phyloP scores from a whole-genome alignment of 1,140 invertebrate genomes.

The Steinernema feltiae region DNA sequence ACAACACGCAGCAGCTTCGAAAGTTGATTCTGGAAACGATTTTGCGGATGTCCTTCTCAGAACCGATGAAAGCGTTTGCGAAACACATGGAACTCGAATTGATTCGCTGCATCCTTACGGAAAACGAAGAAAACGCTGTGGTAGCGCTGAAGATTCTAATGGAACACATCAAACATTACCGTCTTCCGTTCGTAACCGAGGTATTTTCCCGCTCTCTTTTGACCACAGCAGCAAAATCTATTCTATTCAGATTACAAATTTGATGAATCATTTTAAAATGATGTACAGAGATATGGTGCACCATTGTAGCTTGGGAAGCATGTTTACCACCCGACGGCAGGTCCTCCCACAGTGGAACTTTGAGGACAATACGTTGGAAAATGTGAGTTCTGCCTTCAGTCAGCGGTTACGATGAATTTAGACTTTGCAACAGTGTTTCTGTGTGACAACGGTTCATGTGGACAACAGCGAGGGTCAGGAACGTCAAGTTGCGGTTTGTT shows the following conservation, averaged over 20 bases:
- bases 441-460: not conserved
- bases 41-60: conserved; percentile 13
- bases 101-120: conserved; percentile 20
- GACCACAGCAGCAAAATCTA: too few species aligned
- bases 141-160: conserved; percentile 27
- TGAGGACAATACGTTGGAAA: not conserved
- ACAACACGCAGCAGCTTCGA: conserved; percentile 28
- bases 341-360: conserved; percentile 2
- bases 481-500: not conserved
- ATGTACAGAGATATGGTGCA: conserved; percentile 21
- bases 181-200: conserved; percentile 17
- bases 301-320: not conserved
- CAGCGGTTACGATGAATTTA: too few species aligned
- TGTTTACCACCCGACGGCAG: not conserved
- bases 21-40: conserved; percentile 31
- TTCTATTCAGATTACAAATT: not conserved
- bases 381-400: not conserved
- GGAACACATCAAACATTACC: conserved; percentile 23
- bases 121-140: conserved; percentile 32
- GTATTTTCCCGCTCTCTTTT: not conserved
- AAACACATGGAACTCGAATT: conserved; percentile 21
- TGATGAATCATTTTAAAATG: conserved; percentile 15
- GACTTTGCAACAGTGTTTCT: conserved; percentile 2
- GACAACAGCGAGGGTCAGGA: not conserved
- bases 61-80: conserved; percentile 18